Percentiles rank a stretch among this genome's conserved stretches.
phyloP scores from a whole-genome alignment of 2,113 vertebrate genomes.

The Dendropsophus ebraccatus region DNA sequence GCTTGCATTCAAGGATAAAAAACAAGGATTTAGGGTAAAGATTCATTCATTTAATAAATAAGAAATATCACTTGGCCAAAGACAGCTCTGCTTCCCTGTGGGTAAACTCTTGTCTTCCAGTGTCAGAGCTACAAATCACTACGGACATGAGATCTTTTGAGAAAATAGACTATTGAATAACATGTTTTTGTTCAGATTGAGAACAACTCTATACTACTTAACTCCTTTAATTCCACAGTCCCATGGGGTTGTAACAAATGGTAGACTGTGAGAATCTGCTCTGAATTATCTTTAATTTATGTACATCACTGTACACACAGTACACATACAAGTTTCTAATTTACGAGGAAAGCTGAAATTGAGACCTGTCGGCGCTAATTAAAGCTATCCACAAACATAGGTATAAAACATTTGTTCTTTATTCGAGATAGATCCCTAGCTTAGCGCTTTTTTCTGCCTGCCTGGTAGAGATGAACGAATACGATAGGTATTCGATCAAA shows the following conservation, averaged over 20 bases:
- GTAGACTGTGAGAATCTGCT: background rate
- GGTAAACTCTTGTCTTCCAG: constrained; percentile 57
- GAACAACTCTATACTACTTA: constrained; percentile 9
- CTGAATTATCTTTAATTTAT: constrained; percentile 48
- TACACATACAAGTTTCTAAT: background rate
- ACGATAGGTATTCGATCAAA: too few relatives aligned
- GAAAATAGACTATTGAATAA: constrained; percentile 24
- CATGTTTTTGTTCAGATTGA: background rate
- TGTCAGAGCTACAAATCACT: constrained; percentile 49
- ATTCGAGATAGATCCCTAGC: background rate
- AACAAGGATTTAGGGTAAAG: background rate
- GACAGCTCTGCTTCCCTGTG: background rate
- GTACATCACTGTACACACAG: constrained; percentile 37
- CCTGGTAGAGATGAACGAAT: too few relatives aligned
- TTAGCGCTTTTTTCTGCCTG: too few relatives aligned
- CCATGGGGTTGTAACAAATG: constrained; percentile 14
- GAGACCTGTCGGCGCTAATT: background rate
- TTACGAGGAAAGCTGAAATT: background rate
- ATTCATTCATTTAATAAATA: background rate
- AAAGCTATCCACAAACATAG: too few relatives aligned
- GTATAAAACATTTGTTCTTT: background rate
- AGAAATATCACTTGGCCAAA: constrained; percentile 33
- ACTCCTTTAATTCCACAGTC: constrained; percentile 38
- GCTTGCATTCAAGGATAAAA: background rate
- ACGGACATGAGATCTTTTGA: constrained; percentile 57